phyloP scores from a whole-genome alignment of 1,140 invertebrate species.

The Coenobita brevimanus region DNA sequence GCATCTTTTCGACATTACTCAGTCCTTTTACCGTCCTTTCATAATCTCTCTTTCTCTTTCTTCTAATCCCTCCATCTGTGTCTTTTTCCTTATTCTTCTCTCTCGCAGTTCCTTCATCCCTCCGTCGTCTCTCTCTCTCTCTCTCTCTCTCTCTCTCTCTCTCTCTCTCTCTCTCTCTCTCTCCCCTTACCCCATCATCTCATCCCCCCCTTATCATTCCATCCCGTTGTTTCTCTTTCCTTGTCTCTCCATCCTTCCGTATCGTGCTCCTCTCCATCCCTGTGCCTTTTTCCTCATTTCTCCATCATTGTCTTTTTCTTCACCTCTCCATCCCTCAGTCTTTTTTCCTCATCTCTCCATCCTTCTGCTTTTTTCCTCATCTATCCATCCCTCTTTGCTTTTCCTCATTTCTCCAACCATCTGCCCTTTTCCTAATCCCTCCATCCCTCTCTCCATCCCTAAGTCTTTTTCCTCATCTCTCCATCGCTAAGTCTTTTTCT shows the following conservation, averaged over 20 bases:
- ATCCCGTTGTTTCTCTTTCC: constrained; percentile 38
- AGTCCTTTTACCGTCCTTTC: too few species aligned
- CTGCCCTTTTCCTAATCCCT: not conserved
- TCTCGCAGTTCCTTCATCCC: not conserved
- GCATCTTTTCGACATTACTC: too few species aligned
- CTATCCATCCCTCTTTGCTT: constrained; percentile 13
- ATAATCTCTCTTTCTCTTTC: too few species aligned
- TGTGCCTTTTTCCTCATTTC: not conserved
- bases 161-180: constrained; percentile 32
- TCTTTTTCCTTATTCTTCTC: not conserved
- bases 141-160: constrained; percentile 14
- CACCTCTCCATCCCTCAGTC: constrained; percentile 37
- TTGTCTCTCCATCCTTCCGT: constrained; percentile 1
- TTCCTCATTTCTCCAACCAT: not conserved
- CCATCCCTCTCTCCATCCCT: too few species aligned
- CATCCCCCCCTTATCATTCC: constrained; percentile 14
- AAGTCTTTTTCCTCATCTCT: constrained; percentile 1
- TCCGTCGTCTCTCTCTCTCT: not conserved
- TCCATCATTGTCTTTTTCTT: constrained; percentile 2
- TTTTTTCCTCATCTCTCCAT: constrained; percentile 3
- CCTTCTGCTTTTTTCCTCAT: constrained; percentile 1
- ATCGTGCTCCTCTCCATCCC: not conserved
- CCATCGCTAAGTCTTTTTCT: not conserved
- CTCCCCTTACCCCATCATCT: not conserved
- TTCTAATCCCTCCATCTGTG: not conserved